phyloP scores from a whole-genome alignment of 2,113 vertebrate species.

The Silurus glanis region DNA sequence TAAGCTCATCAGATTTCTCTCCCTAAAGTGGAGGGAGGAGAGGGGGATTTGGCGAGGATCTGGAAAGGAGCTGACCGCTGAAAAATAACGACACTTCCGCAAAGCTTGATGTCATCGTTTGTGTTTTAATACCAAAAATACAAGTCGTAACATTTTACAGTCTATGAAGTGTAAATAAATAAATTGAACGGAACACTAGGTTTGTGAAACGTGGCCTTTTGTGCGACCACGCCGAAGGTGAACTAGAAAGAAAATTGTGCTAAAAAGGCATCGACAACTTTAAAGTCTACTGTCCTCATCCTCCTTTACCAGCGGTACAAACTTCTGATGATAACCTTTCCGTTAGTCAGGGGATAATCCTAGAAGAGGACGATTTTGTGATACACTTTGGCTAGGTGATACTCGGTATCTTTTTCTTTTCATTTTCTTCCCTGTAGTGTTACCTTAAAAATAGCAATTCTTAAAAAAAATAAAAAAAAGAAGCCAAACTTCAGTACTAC shows the following conservation, averaged over 20 bases:
- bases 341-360: conserved; percentile 63
- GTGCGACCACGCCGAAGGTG: conserved; percentile 22
- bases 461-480: conserved; percentile 60
- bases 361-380: conserved; percentile 63
- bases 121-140: conserved; percentile 95
- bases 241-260: conserved; percentile 36
- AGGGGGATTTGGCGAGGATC: no score
- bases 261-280: conserved; percentile 66
- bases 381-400: conserved; percentile 73
- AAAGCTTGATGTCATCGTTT: conserved; percentile 26
- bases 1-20: not conserved
- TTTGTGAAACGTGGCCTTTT: conserved; percentile 73
- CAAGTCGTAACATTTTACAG: conserved; percentile 83
- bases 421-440: conserved; percentile 68
- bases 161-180: conserved; percentile 89
- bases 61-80: not conserved
- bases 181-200: conserved; percentile 77
- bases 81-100: conserved; percentile 23
- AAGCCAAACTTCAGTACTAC: conserved; percentile 53
- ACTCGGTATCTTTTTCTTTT: conserved; percentile 64
- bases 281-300: conserved; percentile 63
- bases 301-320: conserved; percentile 73
- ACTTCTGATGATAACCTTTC: conserved; percentile 72
- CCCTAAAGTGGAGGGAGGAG: not conserved
- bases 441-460: conserved; percentile 81